Percentiles rank a stretch among this genome's conserved stretches.
These are phyloP conservation scores for Terrapene triunguis DNA, from an alignment of 2,113 vertebrate species.

Conservation along the genomic window DNA sequence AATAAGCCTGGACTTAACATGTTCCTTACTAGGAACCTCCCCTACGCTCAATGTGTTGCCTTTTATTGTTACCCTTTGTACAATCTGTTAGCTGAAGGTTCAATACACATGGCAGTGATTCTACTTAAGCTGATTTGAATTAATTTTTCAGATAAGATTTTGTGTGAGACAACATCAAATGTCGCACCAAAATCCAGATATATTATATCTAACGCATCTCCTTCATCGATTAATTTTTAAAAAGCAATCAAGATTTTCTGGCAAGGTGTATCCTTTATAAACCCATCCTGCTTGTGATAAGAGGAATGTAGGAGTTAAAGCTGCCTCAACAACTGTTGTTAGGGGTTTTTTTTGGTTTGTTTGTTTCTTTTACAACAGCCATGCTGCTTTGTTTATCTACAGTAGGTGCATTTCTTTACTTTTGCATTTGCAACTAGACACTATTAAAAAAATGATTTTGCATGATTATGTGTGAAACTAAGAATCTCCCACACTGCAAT, in stretches of 20 bases:
- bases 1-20: slow-evolving; percentile 61
- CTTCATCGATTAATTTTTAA: neutral
- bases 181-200: neutral
- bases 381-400: slow-evolving; percentile 61
- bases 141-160: slow-evolving; percentile 17
- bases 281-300: neutral
- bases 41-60: slow-evolving; percentile 19
- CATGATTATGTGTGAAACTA: slow-evolving; percentile 34
- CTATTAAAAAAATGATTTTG: slow-evolving; percentile 57
- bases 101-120: neutral
- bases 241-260: neutral
- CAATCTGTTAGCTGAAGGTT: neutral
- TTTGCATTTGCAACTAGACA: slow-evolving; percentile 66
- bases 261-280: neutral
- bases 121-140: neutral
- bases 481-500: slow-evolving; percentile 76
- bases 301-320: neutral
- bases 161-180: neutral
- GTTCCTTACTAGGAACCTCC: slow-evolving; percentile 58
- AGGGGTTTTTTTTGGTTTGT: neutral
- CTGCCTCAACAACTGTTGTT: neutral
- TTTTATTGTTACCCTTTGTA: slow-evolving; percentile 34
- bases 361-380: slow-evolving; percentile 22
- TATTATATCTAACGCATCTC: neutral
- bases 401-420: slow-evolving; percentile 58